Evolutionary conservation across 2,113 vertebrate species (phyloP).

Genomic region (Baryphthengus martii): DNA sequence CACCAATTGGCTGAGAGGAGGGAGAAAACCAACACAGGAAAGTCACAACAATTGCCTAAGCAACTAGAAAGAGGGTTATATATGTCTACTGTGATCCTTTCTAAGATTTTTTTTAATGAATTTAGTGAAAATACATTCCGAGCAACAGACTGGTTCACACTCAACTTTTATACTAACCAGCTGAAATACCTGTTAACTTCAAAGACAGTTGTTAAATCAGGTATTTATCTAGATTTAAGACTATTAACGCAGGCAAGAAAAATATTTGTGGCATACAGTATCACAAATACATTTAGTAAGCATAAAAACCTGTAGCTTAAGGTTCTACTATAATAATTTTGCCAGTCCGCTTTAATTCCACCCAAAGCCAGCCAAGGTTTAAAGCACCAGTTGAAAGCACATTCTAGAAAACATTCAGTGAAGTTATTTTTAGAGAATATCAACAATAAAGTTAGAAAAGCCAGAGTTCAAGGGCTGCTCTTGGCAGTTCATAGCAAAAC

Average conservation of each 20-base stretch:
- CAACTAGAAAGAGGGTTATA: neutral
- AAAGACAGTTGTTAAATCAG: neutral
- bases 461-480: neutral
- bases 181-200: neutral
- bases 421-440: neutral
- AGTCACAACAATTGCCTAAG: neutral
- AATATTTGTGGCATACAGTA: neutral
- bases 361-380: neutral
- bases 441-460: neutral
- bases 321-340: neutral
- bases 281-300: neutral
- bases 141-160: neutral
- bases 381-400: neutral
- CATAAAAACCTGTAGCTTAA: neutral
- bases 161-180: neutral
- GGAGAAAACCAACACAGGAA: neutral
- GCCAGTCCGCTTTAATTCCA: neutral
- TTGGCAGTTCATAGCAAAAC: neutral
- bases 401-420: neutral
- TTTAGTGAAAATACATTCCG: neutral
- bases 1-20: conserved; percentile 76
- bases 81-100: neutral
- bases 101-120: neutral
- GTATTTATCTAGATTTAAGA: neutral
- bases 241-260: neutral